Percentiles rank a stretch among this genome's conserved stretches.
These are phyloP conservation scores for Emys orbicularis DNA, from an alignment of 2,797 vertebrate species.

Conservation along the genomic window DNA sequence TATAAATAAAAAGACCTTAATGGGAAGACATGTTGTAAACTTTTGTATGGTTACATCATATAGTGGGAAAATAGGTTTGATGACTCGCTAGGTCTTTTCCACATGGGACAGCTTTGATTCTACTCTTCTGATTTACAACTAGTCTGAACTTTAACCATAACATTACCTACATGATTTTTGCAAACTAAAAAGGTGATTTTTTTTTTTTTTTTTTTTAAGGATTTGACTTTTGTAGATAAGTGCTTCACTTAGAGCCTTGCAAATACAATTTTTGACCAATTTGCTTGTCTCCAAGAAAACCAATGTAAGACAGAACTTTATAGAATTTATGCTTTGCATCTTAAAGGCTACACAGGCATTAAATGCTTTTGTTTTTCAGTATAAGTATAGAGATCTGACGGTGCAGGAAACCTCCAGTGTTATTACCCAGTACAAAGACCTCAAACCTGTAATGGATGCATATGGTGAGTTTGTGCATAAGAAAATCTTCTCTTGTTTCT, in stretches of 20 bases:
- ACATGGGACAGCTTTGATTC: not conserved
- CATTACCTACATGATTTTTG: not conserved
- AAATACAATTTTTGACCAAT: not conserved
- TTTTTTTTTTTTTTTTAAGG: not conserved
- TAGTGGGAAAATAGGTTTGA: not conserved
- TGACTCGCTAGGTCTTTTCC: not conserved
- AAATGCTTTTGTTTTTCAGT: slow-evolving; percentile 86
- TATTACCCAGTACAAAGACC: slow-evolving; percentile 95
- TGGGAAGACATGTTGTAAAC: not conserved
- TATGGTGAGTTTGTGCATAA: slow-evolving; percentile 87
- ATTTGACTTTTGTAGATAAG: not conserved
- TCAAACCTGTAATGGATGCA: slow-evolving; percentile 95
- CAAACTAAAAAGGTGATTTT: not conserved
- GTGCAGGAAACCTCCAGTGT: slow-evolving; percentile 94
- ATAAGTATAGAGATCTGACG: slow-evolving; percentile 96
- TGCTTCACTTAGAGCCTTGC: not conserved
- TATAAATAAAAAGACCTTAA: not conserved
- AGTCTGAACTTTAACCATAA: not conserved
- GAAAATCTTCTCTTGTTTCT: not conserved
- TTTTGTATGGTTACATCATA: not conserved
- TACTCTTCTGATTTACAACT: not conserved
- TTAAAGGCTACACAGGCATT: not conserved
- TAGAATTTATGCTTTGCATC: not conserved
- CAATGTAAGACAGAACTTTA: not conserved
- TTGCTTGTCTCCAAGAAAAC: not conserved